These are phyloP conservation scores for Crotalus viridis DNA, from an alignment of 2,113 vertebrate genomes.

Conservation along the genomic window DNA sequence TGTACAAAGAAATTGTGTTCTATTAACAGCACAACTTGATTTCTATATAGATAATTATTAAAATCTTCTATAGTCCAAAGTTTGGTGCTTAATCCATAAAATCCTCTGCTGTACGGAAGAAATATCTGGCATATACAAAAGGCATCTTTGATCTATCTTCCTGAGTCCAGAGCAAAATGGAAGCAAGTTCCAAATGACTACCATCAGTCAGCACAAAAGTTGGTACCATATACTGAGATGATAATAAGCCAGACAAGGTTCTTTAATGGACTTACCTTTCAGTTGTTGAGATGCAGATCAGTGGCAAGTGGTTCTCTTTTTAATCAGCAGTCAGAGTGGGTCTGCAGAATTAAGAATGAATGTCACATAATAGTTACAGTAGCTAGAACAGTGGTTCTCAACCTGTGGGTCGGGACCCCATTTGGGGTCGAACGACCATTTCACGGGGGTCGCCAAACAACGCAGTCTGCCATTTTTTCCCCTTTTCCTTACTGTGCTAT, in stretches of 20 bases:
- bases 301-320: not conserved
- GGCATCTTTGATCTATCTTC: not conserved
- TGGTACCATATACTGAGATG: not conserved
- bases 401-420: no score
- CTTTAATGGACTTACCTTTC: not conserved
- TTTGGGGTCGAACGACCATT: no score
- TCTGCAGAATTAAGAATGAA: not conserved
- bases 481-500: no score
- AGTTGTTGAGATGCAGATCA: not conserved
- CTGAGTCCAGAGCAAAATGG: not conserved
- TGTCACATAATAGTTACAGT: not conserved
- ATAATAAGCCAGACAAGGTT: not conserved
- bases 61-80: not conserved
- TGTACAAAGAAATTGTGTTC: not conserved
- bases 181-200: not conserved
- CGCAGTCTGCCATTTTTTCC: no score
- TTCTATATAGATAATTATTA: not conserved
- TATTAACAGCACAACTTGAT: not conserved
- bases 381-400: not conserved
- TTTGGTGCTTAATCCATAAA: not conserved
- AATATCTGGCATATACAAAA: not conserved
- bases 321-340: not conserved
- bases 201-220: not conserved
- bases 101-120: not conserved
- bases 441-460: no score